Conservation (phyloP, 1,140 invertebrate species). For the Bradysia coprophila region DNA sequence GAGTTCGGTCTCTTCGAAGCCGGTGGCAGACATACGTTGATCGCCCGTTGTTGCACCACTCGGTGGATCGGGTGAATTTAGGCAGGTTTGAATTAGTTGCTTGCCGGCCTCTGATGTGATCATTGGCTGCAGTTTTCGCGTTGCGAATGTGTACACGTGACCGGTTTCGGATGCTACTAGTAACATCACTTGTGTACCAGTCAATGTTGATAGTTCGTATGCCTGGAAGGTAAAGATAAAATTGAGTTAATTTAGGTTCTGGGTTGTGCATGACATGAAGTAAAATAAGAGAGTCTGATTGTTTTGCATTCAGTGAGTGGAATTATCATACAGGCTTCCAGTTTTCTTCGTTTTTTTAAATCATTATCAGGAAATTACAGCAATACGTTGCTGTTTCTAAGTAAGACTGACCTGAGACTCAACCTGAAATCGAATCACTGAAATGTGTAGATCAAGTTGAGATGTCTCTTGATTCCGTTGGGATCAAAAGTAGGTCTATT, state of each 20-base stretch:
- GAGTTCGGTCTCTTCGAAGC: constrained; percentile 95
- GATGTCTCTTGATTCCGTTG: no score
- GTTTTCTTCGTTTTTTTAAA: not conserved
- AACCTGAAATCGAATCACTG: no score
- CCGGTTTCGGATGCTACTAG: constrained; percentile 91
- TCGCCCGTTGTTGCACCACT: constrained; percentile 50
- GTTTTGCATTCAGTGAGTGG: no score
- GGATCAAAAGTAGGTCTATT: no score
- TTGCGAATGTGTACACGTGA: constrained; percentile 99
- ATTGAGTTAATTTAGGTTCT: not conserved
- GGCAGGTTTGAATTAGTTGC: constrained; percentile 93
- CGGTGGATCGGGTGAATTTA: constrained; percentile 92
- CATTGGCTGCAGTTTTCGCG: constrained; percentile 97
- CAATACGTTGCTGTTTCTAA: not conserved
- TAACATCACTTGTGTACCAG: constrained; percentile 97
- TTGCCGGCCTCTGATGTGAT: constrained; percentile 98
- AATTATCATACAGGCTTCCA: no score
- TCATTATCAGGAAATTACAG: not conserved
- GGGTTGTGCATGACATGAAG: not conserved
- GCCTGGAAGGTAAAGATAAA: constrained; percentile 41
- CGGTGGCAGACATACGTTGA: constrained; percentile 94
- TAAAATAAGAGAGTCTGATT: no score
- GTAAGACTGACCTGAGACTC: not conserved
- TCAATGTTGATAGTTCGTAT: constrained; percentile 96
- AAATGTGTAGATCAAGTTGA: no score